Base-by-base conservation (phyloP, 1,140 invertebrate genomes). In the Drosophila insularis region DNA sequence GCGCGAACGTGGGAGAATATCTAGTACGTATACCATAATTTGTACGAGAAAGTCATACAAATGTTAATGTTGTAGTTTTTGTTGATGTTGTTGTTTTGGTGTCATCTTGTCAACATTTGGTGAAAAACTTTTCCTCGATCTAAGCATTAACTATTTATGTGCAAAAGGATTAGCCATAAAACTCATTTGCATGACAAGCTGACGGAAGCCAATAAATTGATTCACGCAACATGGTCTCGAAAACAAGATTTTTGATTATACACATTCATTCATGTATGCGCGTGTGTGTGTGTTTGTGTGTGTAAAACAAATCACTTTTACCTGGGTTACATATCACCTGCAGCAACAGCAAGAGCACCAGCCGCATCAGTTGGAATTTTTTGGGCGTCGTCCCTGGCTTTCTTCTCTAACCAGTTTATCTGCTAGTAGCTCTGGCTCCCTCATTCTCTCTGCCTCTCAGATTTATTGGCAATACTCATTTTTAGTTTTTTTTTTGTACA, bases 391-490 rank as follows among this genome's bases (percentile, higher is more conserved):
- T 84, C 81, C 81, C 73, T 54, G 59, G 82, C 82, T 86, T 86
- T 87, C 82, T 87, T 82, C 71, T 71, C 78, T n/a, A 87, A 86
- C 79, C 82, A 81, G 81, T 86, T 86, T 86, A 2, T 27, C 27
- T 27, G 27, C 27, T 21, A 19, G 5, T 27, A 27, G 6, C 27
- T 27, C 27, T 4, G 4, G 6, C 27, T 27, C 27, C 27, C 63
- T 37, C 6, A 32, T 65, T 70, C 69, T 81, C 65, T 73, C 65
- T 73, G 67, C 60, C 56, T 53, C 13, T 66, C 78, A 68, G 71
- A 86, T 87, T 86, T 86, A 87, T 87, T 86, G 82, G 70, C 79
- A 86, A 86, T 81, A 85, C 78, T 86, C 81, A 86, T 10, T 35
- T 35, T 35, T 35, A 10, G 67, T 84, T 70, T 64, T 40, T 69